Conservation (phyloP, 1,140 invertebrate species). For the Drosophila equinoxialis region DNA sequence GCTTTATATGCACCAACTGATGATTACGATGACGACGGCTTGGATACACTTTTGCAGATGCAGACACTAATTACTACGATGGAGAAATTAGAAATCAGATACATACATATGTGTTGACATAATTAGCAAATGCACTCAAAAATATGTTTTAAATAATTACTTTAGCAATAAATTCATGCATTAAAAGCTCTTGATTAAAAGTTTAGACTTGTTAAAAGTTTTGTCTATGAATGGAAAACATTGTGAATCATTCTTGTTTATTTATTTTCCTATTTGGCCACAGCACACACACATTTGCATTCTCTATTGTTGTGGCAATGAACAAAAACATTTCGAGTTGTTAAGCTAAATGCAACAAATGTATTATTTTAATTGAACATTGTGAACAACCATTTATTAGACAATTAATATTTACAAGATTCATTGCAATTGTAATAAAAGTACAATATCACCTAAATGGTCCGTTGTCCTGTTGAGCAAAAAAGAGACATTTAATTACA, state of each 20-base stretch:
- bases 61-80: conserved; percentile 17
- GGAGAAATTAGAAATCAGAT: background rate
- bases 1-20: conserved; percentile 70
- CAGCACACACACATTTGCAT: no score
- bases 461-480: background rate
- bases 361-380: conserved; percentile 27
- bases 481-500: background rate
- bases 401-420: conserved; percentile 7
- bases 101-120: conserved; percentile 52
- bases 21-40: conserved; percentile 32
- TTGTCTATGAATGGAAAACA: no score
- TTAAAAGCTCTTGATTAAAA: no score
- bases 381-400: background rate
- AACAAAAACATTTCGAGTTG: background rate
- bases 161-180: no score
- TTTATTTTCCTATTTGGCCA: background rate
- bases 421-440: background rate
- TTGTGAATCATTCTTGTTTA: no score
- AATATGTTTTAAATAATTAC: no score
- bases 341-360: conserved; percentile 7
- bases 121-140: conserved; percentile 45
- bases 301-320: no score
- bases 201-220: no score
- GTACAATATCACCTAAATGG: background rate
- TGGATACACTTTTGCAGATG: conserved; percentile 26